Evolutionary conservation across 1,140 invertebrate genomes (phyloP).

Genomic region (Procambarus virginalis): DNA sequence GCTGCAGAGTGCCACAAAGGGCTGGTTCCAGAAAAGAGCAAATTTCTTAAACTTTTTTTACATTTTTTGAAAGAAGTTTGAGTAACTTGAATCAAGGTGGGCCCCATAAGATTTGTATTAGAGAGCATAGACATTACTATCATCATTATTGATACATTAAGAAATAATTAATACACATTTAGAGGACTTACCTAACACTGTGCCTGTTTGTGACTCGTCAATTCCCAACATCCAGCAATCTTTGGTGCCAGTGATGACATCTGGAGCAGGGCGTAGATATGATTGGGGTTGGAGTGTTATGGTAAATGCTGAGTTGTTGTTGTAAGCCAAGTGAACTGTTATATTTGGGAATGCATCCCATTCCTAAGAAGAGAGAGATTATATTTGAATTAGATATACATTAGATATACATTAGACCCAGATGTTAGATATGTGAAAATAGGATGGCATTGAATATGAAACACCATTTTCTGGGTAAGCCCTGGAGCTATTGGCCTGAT

Average conservation of each 20-base stretch:
- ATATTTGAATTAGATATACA: neutral
- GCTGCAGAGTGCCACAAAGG: too few relatives aligned
- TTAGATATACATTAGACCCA: neutral
- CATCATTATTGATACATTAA: too few relatives aligned
- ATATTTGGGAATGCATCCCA: slow-evolving; percentile 45
- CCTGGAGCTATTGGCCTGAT: too few relatives aligned
- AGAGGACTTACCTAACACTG: slow-evolving; percentile 20
- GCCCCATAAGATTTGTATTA: too few relatives aligned
- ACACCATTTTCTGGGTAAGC: too few relatives aligned
- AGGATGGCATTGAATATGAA: too few relatives aligned
- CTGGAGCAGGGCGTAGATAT: slow-evolving; percentile 31
- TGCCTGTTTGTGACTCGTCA: slow-evolving; percentile 38
- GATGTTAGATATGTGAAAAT: neutral
- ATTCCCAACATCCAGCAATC: slow-evolving; percentile 45
- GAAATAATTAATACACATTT: neutral
- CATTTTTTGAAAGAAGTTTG: too few relatives aligned
- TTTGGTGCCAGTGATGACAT: neutral
- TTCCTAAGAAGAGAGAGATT: neutral
- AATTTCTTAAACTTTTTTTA: too few relatives aligned
- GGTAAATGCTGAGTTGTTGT: slow-evolving; percentile 35
- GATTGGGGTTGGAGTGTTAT: slow-evolving; percentile 31
- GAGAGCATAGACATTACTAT: too few relatives aligned
- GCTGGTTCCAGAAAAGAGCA: too few relatives aligned
- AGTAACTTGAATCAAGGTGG: too few relatives aligned
- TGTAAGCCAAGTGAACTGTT: slow-evolving; percentile 23